A percentile compares a stretch with the other conserved stretches of the same genome.
These are phyloP conservation scores for Ectropis crepuscularia DNA, from an alignment of 2,888 invertebrate genomes.

Conservation along the genomic window DNA sequence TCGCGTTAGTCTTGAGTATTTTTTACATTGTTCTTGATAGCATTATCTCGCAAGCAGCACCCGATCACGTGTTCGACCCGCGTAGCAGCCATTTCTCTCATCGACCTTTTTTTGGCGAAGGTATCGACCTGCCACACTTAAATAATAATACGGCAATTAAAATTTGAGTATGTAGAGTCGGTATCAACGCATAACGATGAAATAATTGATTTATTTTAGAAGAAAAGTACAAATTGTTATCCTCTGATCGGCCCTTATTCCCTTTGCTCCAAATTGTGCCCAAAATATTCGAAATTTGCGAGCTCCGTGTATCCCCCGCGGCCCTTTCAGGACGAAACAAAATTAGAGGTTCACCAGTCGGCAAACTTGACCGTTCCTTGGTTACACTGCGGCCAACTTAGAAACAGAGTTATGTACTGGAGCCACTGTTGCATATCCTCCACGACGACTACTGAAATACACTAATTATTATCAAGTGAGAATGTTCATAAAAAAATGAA, in stretches of 20 bases:
- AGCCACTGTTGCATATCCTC: not conserved
- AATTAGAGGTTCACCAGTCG: slow-evolving; percentile 21
- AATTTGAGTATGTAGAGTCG: no score
- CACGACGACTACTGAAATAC: not conserved
- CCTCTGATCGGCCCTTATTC: not conserved
- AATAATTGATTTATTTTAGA: not conserved
- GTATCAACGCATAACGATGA: no score
- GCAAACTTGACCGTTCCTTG: slow-evolving; percentile 28
- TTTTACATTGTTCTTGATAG: no score
- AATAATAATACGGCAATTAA: no score
- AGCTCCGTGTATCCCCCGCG: slow-evolving; percentile 25
- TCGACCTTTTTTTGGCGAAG: no score
- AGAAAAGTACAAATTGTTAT: not conserved
- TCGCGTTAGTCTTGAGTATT: no score
- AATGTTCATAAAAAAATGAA: no score
- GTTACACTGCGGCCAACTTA: slow-evolving; percentile 3
- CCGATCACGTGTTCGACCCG: no score
- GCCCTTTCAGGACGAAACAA: slow-evolving; percentile 26
- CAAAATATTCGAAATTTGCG: slow-evolving; percentile 33
- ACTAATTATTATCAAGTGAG: no score
- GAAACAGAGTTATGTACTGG: not conserved
- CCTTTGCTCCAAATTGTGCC: slow-evolving; percentile 6
- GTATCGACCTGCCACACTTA: no score
- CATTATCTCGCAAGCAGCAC: no score
- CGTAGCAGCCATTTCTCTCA: no score